Percentiles rank a stretch among this genome's conserved stretches.
phyloP scores from a whole-genome alignment of 2,888 invertebrate species.

The Epirrhoe tristata region DNA sequence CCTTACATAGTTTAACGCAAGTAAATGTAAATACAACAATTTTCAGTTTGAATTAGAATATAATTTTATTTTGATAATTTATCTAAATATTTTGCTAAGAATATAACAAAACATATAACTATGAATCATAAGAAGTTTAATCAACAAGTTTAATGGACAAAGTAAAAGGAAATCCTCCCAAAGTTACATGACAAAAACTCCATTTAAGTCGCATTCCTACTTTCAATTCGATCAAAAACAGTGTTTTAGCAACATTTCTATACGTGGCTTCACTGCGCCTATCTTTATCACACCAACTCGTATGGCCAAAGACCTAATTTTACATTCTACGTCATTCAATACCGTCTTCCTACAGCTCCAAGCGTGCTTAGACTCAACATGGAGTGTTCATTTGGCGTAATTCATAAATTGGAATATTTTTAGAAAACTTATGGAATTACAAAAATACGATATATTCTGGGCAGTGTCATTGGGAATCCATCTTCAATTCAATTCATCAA shows the following conservation, averaged over 20 bases:
- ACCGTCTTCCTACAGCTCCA: slow-evolving; percentile 46
- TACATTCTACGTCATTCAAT: slow-evolving; percentile 25
- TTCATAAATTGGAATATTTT: slow-evolving; percentile 56
- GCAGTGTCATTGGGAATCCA: slow-evolving; percentile 63
- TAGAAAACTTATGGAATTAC: slow-evolving; percentile 50
- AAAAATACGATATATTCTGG: slow-evolving; percentile 65
- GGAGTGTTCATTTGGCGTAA: slow-evolving; percentile 61
- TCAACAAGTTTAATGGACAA: slow-evolving; percentile 25
- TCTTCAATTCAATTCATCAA: slow-evolving; percentile 57
- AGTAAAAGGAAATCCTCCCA: slow-evolving; percentile 19
- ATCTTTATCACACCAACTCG: slow-evolving; percentile 10
- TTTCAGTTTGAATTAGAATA: slow-evolving; percentile 39
- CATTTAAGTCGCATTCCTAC: slow-evolving; percentile 45
- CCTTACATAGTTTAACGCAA: slow-evolving; percentile 55
- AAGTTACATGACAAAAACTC: slow-evolving; percentile 30
- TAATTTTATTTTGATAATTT: slow-evolving; percentile 48
- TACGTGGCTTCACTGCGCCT: slow-evolving; percentile 7
- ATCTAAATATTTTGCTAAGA: slow-evolving; percentile 63
- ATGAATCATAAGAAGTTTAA: slow-evolving; percentile 17
- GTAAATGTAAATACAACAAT: slow-evolving; percentile 47
- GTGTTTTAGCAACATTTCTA: slow-evolving; percentile 13
- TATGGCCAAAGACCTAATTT: slow-evolving; percentile 18
- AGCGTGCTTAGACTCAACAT: slow-evolving; percentile 66
- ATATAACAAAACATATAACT: slow-evolving; percentile 52
- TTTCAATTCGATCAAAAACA: slow-evolving; percentile 40